These are phyloP conservation scores for Drosophila carrolli DNA, from an alignment of 1,140 invertebrate genomes.

Conservation along the genomic window DNA sequence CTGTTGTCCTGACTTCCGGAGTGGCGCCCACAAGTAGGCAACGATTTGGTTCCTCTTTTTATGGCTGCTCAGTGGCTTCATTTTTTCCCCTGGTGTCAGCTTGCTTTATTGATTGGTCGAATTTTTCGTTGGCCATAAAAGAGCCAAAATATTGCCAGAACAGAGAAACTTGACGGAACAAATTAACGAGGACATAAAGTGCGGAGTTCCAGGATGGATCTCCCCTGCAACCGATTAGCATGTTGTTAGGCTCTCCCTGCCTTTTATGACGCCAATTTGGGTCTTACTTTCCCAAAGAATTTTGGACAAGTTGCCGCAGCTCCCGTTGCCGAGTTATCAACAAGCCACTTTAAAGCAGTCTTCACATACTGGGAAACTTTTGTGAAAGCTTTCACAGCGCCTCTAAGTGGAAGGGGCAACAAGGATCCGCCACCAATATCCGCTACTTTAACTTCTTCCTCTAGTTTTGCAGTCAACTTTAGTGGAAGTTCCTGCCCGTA, in stretches of 20 bases:
- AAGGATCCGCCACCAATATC: conserved; percentile 58
- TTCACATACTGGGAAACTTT: conserved; percentile 27
- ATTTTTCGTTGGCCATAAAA: conserved; percentile 50
- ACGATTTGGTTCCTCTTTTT: conserved; percentile 27
- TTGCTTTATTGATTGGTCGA: conserved; percentile 56
- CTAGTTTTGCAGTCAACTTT: conserved; percentile 53
- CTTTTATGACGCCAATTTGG: conserved; percentile 48
- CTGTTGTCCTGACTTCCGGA: conserved; percentile 3
- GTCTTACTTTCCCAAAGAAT: conserved; percentile 12
- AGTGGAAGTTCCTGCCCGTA: conserved; percentile 54
- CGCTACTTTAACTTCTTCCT: conserved; percentile 69
- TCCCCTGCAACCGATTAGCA: conserved; percentile 61
- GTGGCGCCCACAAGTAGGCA: conserved; percentile 30
- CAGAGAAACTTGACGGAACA: conserved; percentile 52
- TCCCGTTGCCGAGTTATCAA: conserved; percentile 7
- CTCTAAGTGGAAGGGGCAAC: conserved; percentile 49
- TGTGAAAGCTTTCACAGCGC: conserved; percentile 34
- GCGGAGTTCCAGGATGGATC: conserved; percentile 6
- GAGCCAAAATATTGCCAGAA: conserved; percentile 35
- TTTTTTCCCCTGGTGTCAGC: conserved; percentile 18
- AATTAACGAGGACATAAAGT: conserved; percentile 72
- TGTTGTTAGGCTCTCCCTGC: conserved; percentile 35
- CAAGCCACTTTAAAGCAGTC: conserved; percentile 35
- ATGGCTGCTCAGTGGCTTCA: conserved; percentile 24
- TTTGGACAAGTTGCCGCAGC: conserved; percentile 36